Conservation (phyloP, 2,113 vertebrate species). For the Trichechus manatus region DNA sequence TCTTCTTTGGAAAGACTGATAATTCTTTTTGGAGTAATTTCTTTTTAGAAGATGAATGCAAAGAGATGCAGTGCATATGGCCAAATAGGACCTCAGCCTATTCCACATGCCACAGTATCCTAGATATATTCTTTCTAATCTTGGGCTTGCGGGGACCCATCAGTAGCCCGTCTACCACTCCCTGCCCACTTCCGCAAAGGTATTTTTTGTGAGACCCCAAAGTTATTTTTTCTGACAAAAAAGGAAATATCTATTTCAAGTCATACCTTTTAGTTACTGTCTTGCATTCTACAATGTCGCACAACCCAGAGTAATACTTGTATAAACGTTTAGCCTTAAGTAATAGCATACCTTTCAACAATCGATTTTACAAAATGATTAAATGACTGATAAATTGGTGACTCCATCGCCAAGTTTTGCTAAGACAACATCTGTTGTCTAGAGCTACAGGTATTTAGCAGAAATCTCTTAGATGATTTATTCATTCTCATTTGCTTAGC, state of each 20-base stretch:
- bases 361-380: background rate
- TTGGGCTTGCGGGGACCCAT: too few species aligned
- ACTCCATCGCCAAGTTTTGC: rapidly evolving
- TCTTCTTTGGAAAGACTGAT: background rate
- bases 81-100: rapidly evolving
- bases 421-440: too few species aligned
- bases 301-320: background rate
- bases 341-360: background rate
- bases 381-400: rapidly evolving
- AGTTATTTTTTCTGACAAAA: background rate
- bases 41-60: background rate
- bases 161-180: background rate
- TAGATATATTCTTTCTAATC: background rate
- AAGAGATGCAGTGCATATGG: rapidly evolving
- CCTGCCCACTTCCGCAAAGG: background rate
- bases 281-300: background rate
- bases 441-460: background rate
- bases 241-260: background rate
- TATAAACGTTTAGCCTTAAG: background rate
- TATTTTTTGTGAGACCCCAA: too few species aligned
- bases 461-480: background rate
- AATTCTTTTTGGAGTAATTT: background rate
- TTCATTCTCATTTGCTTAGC: background rate
- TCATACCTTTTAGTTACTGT: background rate
- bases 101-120: rapidly evolving